phyloP scores from a whole-genome alignment of 2,113 vertebrate species.

The Rhagologus leucostigma region DNA sequence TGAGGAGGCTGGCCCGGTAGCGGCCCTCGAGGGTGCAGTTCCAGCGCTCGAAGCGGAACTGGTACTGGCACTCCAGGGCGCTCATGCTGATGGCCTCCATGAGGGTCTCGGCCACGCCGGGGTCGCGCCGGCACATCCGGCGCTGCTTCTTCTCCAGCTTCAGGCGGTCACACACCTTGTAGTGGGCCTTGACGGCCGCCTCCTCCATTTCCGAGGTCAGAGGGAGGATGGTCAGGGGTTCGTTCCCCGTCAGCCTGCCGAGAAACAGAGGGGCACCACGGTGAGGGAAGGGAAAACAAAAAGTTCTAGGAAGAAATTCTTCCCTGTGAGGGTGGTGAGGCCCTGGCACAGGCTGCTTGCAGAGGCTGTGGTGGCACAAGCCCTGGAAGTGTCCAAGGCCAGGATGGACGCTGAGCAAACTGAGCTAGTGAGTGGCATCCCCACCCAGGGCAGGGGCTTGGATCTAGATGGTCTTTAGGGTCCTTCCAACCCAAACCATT shows the following conservation, averaged over 20 bases:
- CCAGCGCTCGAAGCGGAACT: slow-evolving; percentile 98
- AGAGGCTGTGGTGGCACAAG: background rate
- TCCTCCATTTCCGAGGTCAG: slow-evolving; percentile 90
- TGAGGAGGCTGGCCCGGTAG: slow-evolving; percentile 89
- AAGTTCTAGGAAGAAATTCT: background rate
- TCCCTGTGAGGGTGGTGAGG: fast-evolving
- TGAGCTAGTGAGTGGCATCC: background rate
- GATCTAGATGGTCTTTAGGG: background rate
- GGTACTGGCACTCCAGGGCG: slow-evolving; percentile 93
- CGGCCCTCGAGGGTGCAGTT: slow-evolving; percentile 96
- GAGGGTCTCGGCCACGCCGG: slow-evolving; percentile 92
- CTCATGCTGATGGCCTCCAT: slow-evolving; percentile 97
- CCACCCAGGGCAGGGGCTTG: background rate
- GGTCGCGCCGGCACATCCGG: slow-evolving; percentile 95
- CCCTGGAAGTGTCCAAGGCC: background rate
- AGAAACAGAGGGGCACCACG: fast-evolving
- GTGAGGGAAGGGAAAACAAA: background rate
- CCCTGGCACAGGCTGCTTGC: background rate
- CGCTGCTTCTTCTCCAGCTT: slow-evolving; percentile 98
- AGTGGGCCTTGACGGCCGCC: slow-evolving; percentile 85
- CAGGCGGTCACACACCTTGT: slow-evolving; percentile 95
- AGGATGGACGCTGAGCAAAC: background rate
- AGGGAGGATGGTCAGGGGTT: slow-evolving; percentile 94
- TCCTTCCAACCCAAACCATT: background rate
- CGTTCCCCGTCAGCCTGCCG: slow-evolving; percentile 90